Conservation (phyloP, 1,140 invertebrate genomes). For the Polypedilum vanderplanki region DNA sequence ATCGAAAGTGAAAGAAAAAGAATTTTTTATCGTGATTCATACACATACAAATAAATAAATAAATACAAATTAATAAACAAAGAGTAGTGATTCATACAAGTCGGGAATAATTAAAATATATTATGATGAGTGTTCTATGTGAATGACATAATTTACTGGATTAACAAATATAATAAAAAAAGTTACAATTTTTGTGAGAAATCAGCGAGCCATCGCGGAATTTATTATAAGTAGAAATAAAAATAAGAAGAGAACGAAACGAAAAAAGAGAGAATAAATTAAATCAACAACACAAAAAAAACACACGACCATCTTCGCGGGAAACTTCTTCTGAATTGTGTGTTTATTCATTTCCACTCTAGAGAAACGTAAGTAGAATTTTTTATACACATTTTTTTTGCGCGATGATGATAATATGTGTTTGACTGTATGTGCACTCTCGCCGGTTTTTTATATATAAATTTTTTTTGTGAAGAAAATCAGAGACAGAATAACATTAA, state of each 20-base stretch:
- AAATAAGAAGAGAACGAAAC: not conserved
- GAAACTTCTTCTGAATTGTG: not conserved
- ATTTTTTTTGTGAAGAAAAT: not conserved
- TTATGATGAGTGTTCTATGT: not conserved
- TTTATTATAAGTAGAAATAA: not conserved
- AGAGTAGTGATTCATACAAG: not conserved
- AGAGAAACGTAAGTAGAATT: conserved; percentile 7
- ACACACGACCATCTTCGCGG: not conserved
- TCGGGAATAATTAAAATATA: not conserved
- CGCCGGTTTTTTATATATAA: not conserved
- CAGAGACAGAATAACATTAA: not conserved
- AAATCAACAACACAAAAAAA: not conserved
- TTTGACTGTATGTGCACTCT: not conserved
- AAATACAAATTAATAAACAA: not conserved
- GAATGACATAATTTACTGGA: conserved; percentile 6
- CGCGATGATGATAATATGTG: not conserved
- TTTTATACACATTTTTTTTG: not conserved
- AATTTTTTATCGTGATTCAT: not conserved
- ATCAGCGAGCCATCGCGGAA: too few relatives aligned
- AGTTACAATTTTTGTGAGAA: not conserved
- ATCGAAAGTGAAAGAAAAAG: not conserved
- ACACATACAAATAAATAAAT: not conserved
- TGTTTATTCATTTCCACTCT: conserved; percentile 12
- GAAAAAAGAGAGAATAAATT: not conserved
- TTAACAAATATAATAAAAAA: not conserved